These are phyloP conservation scores for Todiramphus chloris DNA, from an alignment of 2,113 vertebrate genomes.

Conservation along the genomic window DNA sequence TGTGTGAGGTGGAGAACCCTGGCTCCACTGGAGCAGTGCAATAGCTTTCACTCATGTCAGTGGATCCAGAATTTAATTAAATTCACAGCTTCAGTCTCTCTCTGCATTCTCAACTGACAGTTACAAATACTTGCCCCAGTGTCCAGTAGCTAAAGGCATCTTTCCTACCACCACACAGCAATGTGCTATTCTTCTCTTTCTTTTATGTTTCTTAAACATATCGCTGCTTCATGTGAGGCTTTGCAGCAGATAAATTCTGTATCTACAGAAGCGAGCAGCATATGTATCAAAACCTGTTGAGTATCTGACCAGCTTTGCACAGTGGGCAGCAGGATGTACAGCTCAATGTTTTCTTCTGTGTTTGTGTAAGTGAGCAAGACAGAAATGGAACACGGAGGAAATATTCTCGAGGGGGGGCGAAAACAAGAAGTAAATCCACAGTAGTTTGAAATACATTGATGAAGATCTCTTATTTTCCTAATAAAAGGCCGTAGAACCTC, in stretches of 20 bases:
- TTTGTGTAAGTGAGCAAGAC: background rate
- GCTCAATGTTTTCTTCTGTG: background rate
- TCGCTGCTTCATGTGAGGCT: background rate
- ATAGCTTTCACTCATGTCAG: background rate
- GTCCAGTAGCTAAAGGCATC: background rate
- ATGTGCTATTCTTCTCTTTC: background rate
- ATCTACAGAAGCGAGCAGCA: background rate
- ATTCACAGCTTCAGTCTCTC: background rate
- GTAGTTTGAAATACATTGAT: background rate
- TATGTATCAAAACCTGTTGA: background rate
- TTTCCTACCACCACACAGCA: background rate
- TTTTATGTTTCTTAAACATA: background rate
- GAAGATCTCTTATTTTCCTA: background rate
- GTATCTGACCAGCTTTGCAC: background rate
- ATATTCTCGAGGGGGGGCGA: background rate
- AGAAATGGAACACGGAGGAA: background rate
- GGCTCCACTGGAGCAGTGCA: background rate
- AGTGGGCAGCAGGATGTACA: background rate
- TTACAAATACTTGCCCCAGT: background rate
- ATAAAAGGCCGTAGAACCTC: background rate
- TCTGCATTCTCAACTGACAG: background rate
- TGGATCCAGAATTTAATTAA: background rate
- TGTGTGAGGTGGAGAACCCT: background rate
- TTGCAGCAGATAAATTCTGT: background rate
- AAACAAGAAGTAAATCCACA: background rate